Evolutionary conservation across 2,888 invertebrate genomes (phyloP), one percentile per base, ranked within the genome.

Genomic region (Macropis europaea): DNA sequence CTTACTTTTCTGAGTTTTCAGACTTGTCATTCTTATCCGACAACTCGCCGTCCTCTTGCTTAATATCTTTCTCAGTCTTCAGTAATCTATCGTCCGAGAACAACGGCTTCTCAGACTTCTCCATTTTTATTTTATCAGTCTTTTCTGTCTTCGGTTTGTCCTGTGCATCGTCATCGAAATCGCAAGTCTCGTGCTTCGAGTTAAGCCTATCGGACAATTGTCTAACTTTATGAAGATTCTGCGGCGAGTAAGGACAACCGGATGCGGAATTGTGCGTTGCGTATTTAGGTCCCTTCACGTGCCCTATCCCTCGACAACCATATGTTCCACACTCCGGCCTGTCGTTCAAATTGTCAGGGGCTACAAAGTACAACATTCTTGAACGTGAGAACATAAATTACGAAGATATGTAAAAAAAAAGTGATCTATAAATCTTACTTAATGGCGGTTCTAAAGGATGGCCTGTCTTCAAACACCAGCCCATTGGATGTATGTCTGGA

Each of bases 241-340:
- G 91, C 15, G 92, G 89, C 0, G 93, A 92, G 91, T 96, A 96
- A 0, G 96, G 97, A 88, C 97, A 97, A 61, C 94, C 92, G 52
- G 93, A 92, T n/a, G 93, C 92, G 17, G 92, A 92, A 59, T 93
- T 92, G 90, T 97, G 97, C 53, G 93, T 93, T 72, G 94, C 92
- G 88, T 93, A 94, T 86, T 94, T 94, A 15, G 95, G 94, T 54
- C 96, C 96, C 85, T 94, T 94, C 48, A 94, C 93, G 87, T 98
- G 97, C n/a, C 98, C 98, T 82, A 95, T 93, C 11, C 98, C 98
- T 73, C 95, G 94, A 88, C 98, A 98, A 0, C 97, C 97, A 36
- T 94, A 93, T 40, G 95, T 95, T 4, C 95, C 95, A 90, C 98
- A 98, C 80, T 94, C 93, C 32, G 94, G 92, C 45, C 90, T 90